phyloP scores from a whole-genome alignment of 1,140 invertebrate species.

The Hycleus phaleratus region DNA sequence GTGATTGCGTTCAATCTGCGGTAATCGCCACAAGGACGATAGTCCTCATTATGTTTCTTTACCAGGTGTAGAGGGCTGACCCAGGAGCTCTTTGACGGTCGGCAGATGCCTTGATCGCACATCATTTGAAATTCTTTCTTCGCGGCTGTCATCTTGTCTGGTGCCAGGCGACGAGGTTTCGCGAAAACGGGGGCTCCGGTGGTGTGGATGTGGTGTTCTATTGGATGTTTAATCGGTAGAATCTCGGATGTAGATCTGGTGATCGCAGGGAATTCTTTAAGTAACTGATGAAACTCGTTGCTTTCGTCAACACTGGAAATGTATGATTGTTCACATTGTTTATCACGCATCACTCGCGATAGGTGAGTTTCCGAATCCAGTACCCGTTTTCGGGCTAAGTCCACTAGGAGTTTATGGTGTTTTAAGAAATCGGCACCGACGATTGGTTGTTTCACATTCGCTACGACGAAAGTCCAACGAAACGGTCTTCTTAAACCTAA shows the following conservation, averaged over 20 bases:
- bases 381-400: no score
- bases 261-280: neutral
- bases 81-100: slow-evolving; percentile 41
- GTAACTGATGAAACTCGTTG: neutral
- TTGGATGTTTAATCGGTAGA: neutral
- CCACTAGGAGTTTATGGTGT: neutral
- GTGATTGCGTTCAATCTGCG: slow-evolving; percentile 40
- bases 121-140: slow-evolving; percentile 34
- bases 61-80: slow-evolving; percentile 40
- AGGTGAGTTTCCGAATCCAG: no score
- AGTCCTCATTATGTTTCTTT: slow-evolving; percentile 34
- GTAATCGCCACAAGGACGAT: slow-evolving; percentile 41
- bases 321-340: no score
- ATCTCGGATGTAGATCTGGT: neutral
- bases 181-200: slow-evolving; percentile 36
- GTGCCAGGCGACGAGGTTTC: slow-evolving; percentile 36
- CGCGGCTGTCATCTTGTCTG: slow-evolving; percentile 31
- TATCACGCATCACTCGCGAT: no score
- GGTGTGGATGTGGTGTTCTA: slow-evolving; percentile 30
- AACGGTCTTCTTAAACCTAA: slow-evolving; percentile 27
- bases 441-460: slow-evolving; percentile 33
- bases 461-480: slow-evolving; percentile 35
- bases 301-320: neutral
- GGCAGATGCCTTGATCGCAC: slow-evolving; percentile 34
- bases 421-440: slow-evolving; percentile 40